Conservation (phyloP, 2,113 vertebrate species). For the Gymnarchus niloticus region DNA sequence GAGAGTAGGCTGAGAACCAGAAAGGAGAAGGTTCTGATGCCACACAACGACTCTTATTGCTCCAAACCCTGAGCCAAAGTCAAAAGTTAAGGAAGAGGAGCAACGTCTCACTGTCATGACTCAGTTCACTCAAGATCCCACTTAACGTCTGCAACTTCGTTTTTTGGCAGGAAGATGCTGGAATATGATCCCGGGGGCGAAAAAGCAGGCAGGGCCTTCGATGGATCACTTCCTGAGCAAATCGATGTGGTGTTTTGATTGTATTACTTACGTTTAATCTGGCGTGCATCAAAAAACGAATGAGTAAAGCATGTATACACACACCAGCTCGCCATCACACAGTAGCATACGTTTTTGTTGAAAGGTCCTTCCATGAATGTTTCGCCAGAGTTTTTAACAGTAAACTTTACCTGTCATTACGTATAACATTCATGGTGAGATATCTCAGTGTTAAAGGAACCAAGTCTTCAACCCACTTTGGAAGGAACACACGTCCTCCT, state of each 20-base stretch:
- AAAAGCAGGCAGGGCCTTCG: background rate
- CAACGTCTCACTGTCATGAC: background rate
- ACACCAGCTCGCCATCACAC: background rate
- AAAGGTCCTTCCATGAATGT: background rate
- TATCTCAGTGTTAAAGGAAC: background rate
- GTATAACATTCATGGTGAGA: background rate
- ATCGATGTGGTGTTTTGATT: background rate
- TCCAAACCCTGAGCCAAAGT: background rate
- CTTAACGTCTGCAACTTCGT: background rate
- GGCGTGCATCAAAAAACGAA: background rate
- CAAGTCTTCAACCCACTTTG: background rate
- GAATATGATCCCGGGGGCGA: background rate
- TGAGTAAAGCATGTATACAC: background rate
- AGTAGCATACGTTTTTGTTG: background rate
- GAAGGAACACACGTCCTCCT: background rate
- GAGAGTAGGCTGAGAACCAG: background rate
- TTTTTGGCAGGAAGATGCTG: background rate
- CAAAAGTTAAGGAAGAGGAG: background rate
- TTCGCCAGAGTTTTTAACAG: background rate
- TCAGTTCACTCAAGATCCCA: background rate
- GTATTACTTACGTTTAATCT: background rate
- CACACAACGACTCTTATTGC: background rate
- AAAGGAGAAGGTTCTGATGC: background rate
- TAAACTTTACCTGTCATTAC: background rate
- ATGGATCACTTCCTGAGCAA: background rate